Base-by-base conservation (phyloP, 2,113 vertebrate genomes). In the Zosterops hypoxanthus region DNA sequence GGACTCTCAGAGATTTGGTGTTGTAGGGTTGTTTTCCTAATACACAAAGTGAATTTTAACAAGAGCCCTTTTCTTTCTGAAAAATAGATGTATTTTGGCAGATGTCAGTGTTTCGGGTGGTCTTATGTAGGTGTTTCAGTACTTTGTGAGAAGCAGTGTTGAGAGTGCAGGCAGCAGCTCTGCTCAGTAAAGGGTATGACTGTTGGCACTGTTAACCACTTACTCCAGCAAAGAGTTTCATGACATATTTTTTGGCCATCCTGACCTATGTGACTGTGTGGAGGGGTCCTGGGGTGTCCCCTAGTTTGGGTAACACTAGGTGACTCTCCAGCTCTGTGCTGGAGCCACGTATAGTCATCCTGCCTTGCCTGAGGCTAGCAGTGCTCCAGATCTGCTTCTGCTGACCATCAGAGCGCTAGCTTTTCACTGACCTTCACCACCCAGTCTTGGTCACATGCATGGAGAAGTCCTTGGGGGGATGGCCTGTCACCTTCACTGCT, bases 381-480 rank as follows among this genome's bases (percentile, higher is more conserved):
- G 55, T 34, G 11, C 18, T 29, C 33, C 2, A 4, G 7, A 6
- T 49, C 52, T 2, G 2, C 61, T 64, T 33, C 29, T 44, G 47
- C 59, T 63, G 72, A 10, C 44, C 10, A 2, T 22, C 5, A 4
- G 15, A 71, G 53, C 11, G 3, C 10, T 4, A 64, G 55, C 31
- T 59, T 71, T 59, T 63, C 5, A 2, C 0, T 18, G 47, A 55
- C 42, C 18, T 52, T 75, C 46, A 47, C 31, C 21, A 14, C 28
- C 69, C 1, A 1, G 41, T 49, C 57, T 59, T 34, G 66, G 36
- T 47, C 15, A 55, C 6, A 1, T 0, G 1, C 6, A 1, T 4
- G 57, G 49, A 73, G 64, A 34, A 86, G 33, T 53, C 41, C 42
- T 66, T 0, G 1, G 1, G 26, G 12, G 12, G 14, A 16, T 36